Conservation (phyloP, 2,113 vertebrate genomes). For the Pleuronectes platessa region DNA sequence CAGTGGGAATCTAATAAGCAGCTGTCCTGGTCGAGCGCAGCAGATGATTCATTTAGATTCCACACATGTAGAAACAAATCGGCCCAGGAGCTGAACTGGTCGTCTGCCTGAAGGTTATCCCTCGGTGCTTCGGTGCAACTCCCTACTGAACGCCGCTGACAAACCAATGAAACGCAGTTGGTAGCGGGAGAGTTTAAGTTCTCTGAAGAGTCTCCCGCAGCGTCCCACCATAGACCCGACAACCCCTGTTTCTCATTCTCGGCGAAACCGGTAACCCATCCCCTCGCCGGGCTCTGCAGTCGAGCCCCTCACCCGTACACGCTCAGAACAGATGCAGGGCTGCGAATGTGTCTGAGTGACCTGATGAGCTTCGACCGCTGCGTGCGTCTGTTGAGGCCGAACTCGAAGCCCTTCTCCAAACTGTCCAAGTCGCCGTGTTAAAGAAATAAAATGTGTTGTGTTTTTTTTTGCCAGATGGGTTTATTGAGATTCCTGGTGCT, state of each 20-base stretch:
- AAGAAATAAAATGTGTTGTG: constrained; percentile 56
- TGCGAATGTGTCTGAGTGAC: too few species aligned
- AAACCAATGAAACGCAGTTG: constrained; percentile 32
- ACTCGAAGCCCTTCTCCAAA: constrained; percentile 47
- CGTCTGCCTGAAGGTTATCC: constrained; percentile 32
- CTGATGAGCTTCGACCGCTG: too few species aligned
- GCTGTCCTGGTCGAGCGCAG: constrained; percentile 56
- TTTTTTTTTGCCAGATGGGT: constrained; percentile 46
- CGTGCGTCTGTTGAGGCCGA: not conserved
- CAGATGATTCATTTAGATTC: constrained; percentile 22
- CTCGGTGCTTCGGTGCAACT: constrained; percentile 76
- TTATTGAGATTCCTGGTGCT: constrained; percentile 44
- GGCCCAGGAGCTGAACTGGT: constrained; percentile 44
- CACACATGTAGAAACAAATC: constrained; percentile 13
- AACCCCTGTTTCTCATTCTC: too few species aligned
- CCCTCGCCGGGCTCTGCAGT: constrained; percentile 10
- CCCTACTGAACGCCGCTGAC: constrained; percentile 58
- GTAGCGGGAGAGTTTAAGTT: constrained; percentile 20
- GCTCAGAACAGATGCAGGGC: constrained; percentile 16
- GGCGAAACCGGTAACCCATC: constrained; percentile 22
- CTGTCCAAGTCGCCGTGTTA: constrained; percentile 47
- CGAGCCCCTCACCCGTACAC: constrained; percentile 2
- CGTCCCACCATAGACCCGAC: constrained; percentile 18
- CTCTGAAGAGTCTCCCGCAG: constrained; percentile 32
- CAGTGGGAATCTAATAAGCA: constrained; percentile 42